Evolutionary conservation across 2,888 invertebrate species (phyloP), one percentile per base, ranked within the genome.

Genomic region (Ligdia adustata): DNA sequence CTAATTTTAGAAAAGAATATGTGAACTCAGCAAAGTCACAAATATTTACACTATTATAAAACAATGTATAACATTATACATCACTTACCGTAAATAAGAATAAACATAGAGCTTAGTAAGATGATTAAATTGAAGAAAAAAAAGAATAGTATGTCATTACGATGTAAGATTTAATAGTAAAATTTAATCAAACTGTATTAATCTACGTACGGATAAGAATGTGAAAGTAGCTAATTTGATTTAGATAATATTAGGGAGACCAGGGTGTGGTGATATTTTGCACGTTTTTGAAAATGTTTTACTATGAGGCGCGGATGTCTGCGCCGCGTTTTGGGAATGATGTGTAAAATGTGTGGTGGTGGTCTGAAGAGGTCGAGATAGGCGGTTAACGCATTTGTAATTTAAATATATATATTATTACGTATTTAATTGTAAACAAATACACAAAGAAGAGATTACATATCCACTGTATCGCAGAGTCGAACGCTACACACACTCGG

Each of bases 211-310:
- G 69, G n/a, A 63, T 84, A 82, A 82, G 80, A 75, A 74, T 79
- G 80, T 84, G 81, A 82, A 76, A 73, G 60, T 86, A 86, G 86
- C 80, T 76, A 80, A 83, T 80, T 87, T 79, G 85, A 82, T 84
- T 84, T 87, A 88, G 82, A 83, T 87, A 87, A 86, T 79, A 83
- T 86, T 90, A 90, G 89, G 90, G 42, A 75, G 89, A 90, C 90
- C 90, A 90, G 90, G 90, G 90, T 90, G 90, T 82, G 90, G 88
- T 88, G 90, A 89, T 90, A 90, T 89, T 89, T 89, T 88, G 88
- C 87, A 88, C 84, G 89, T 89, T 90, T 90, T 89, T 89, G 88
- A 89, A 83, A 82, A 88, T 87, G 87, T 90, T 87, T 89, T 90
- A 85, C 83, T 85, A 82, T 74, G 74, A 72, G 82, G 81, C 75